Base-by-base conservation (phyloP, 2,113 vertebrate genomes). In the Nothocercus julius region DNA sequence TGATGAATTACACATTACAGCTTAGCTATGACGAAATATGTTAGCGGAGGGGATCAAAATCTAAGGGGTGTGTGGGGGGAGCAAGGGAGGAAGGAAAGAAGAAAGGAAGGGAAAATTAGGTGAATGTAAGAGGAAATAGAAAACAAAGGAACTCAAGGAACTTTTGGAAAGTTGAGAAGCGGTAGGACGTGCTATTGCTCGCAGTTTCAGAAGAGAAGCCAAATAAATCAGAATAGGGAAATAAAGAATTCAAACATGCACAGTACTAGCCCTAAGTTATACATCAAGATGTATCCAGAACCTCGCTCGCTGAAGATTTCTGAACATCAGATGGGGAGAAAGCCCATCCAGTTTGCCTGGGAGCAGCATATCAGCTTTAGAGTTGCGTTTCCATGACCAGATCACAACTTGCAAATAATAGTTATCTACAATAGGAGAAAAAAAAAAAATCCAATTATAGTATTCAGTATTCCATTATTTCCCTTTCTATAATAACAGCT, bases 201-300 rank as follows among this genome's bases (percentile, higher is more conserved):
- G 78, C 64, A 72, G 77, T 30, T 73, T 58, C 28, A 75, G 87
- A 69, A 75, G 53, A 78, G 92, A 82, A 69, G 79, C 49, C 76
- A 96, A 96, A 82, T 53, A 74, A 81, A 96, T 85, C 79, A 92
- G 78, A 90, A 75, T 6, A 74, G 61, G n/a, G 63, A 82, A 69
- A 18, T 24, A 95, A 84, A 44, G 83, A 61, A 73, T 93, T 94
- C 62, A 79, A 78, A 78, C 22, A 84, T 27, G 27, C 58, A 28
- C 32, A 68, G 51, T 7, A 47, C 17, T 15, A 75, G 72, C 51
- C 49, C 45, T 54, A n/a, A 54, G 21, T 30, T 8, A 76, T 36
- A 74, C 68, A 83, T 6, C 67, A 62, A 22, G 73, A 30, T 3
- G 44, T 19, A 42, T 10, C 63, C 76, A 30, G 25, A 73, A 64